Base-by-base conservation (phyloP, 2,888 invertebrate species). In the Holacanthella duospinosa region DNA sequence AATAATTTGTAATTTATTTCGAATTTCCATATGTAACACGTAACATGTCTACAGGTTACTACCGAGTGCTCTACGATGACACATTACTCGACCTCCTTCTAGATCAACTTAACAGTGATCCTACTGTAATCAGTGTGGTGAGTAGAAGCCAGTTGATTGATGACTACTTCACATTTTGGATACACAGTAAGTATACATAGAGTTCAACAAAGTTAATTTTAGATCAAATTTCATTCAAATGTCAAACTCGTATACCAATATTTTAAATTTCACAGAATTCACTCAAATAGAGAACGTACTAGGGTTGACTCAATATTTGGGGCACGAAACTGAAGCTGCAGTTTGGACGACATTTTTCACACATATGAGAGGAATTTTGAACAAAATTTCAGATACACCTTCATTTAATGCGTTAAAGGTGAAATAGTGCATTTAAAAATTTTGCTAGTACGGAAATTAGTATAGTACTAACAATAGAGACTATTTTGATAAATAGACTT, bases 81-180 rank as follows among this genome's bases (percentile, higher is more conserved):
- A 3, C n/a, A 0, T 29, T 70, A 1, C 25, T 44, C 0, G 12
- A 27, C 12, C 43, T 65, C 0, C 69, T 72, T 55, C 44, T 65
- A 27, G n/a, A 29, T 1, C 67, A 69, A 29, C 55, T 72, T 21
- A 66, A 65, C 12, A 19, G 24, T 1, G 29, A 69, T 53, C 28
- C 60, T 1, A 43, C n/a, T 9, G 56, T 57, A 12, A 60, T 72
- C n/a, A 66, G 66, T 56, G 54, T 65, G 6, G 21, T 65, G 6
- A 64, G 64, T 12, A 62, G 67, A 53, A 63, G 67, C 43, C 68
- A 69, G 44, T 43, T 71, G 1, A 61, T 72, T n/a, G 70, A 70
- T 28, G 72, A 72, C 29, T 64, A 66, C 43, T 68, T 71, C 63
- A 63, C 66, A 29, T 54, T 59, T 26, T 66, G 68, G 1, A 64